Evolutionary conservation across 1,140 invertebrate genomes (phyloP).

Genomic region (Listronotus bonariensis): DNA sequence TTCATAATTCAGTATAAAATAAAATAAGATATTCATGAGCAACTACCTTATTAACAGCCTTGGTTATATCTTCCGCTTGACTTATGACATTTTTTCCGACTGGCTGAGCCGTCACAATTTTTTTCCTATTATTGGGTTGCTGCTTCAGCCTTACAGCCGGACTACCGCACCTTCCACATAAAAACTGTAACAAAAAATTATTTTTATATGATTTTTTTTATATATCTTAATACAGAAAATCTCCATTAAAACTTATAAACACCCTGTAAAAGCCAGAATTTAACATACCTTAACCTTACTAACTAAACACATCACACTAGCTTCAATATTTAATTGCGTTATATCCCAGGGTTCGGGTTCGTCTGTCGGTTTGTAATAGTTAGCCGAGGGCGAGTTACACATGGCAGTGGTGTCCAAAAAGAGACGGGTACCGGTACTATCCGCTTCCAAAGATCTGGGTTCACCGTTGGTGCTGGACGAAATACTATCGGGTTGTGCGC

Average conservation of each 20-base stretch:
- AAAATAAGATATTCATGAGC: conserved; percentile 39
- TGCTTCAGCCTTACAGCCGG: conserved; percentile 68
- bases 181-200: conserved; percentile 56
- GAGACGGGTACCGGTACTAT: conserved; percentile 43
- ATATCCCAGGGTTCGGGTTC: conserved; percentile 88
- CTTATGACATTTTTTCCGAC: conserved; percentile 37
- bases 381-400: conserved; percentile 77
- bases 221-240: too few relatives aligned
- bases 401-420: conserved; percentile 76
- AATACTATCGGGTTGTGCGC: conserved; percentile 29
- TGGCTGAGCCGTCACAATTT: conserved; percentile 44
- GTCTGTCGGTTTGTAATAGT: conserved; percentile 81
- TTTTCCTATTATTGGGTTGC: conserved; percentile 49
- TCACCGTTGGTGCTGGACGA: conserved; percentile 26
- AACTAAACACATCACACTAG: conserved; percentile 83
- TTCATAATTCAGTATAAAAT: conserved; percentile 45
- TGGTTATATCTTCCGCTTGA: conserved; percentile 54
- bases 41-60: conserved; percentile 50
- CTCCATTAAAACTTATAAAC: too few relatives aligned
- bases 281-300: conserved; percentile 68
- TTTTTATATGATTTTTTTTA: too few relatives aligned
- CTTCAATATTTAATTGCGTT: conserved; percentile 87
- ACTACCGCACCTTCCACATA: conserved; percentile 73
- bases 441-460: conserved; percentile 41
- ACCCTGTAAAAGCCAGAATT: too few relatives aligned